These are phyloP conservation scores for Solea solea DNA, from an alignment of 2,113 vertebrate species.

Conservation along the genomic window DNA sequence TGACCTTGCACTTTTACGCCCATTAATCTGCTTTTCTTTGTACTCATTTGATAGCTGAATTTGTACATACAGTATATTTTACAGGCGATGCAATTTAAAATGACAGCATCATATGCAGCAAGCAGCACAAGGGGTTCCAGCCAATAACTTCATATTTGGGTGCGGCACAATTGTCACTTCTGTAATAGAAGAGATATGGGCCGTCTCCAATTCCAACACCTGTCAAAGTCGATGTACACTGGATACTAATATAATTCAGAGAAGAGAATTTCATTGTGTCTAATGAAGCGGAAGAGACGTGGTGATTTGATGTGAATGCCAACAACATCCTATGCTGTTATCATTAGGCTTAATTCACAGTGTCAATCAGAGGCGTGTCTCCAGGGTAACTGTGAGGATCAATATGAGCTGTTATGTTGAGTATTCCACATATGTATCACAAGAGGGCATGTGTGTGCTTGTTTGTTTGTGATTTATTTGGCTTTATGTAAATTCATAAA, in stretches of 20 bases:
- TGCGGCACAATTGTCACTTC: conserved; percentile 28
- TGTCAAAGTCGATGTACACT: conserved; percentile 47
- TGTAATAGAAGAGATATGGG: conserved; percentile 45
- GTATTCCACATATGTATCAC: conserved; percentile 20
- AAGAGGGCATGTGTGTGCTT: neutral
- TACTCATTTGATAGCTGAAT: conserved; percentile 32
- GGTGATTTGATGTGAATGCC: conserved; percentile 54
- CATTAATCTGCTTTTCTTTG: conserved; percentile 34
- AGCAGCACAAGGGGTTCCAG: conserved; percentile 5
- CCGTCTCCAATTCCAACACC: conserved; percentile 52
- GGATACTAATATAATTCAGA: conserved; percentile 37
- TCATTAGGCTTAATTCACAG: conserved; percentile 40
- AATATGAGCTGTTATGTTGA: conserved; percentile 13
- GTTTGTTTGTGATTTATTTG: neutral
- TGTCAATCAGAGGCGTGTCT: conserved; percentile 54
- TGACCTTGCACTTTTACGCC: conserved; percentile 13
- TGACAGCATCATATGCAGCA: conserved; percentile 39
- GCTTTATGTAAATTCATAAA: too few relatives aligned
- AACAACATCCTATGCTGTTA: conserved; percentile 41
- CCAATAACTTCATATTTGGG: conserved; percentile 47
- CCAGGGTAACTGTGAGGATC: conserved; percentile 45
- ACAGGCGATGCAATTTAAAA: conserved; percentile 33
- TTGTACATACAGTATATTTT: conserved; percentile 4
- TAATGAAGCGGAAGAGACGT: conserved; percentile 51
- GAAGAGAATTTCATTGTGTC: conserved; percentile 32